Evolutionary conservation across 2,888 invertebrate genomes (phyloP), one percentile per base, ranked within the genome.

Genomic region (Meta bourneti): DNA sequence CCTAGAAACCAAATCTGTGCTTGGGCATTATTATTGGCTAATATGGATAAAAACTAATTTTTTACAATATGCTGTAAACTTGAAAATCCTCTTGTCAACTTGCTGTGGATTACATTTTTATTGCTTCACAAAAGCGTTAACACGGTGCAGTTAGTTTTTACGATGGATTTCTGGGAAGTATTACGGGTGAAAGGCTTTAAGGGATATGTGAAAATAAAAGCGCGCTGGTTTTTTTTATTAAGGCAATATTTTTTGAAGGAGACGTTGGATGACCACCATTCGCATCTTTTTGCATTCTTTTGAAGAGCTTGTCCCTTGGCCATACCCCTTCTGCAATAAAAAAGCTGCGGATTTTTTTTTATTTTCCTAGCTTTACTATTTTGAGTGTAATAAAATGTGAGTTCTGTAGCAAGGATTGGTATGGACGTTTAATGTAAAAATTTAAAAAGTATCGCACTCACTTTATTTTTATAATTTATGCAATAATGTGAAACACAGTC

Each of bases 51-150:
- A 61, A 52, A 1, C 52, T 78, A 74, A 74, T 74, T 19, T 78
- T 78, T 78, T n/a, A 78, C 54, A 52, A 52, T 78, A 52, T 19
- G 52, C 11, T 52, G 52, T 78, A 78, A 78, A 78, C 78, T 78
- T 9, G 7, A 78, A 52, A 52, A 78, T 19, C 52, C n/a, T 19
- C 5, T 19, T 20, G 54, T 54, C 78, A 11, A 78, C 78, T 54
- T 54, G 20, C 78, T 8, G 11, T 78, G 20, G 78, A 78, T 78
- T 52, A 78, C 52, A 6, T 9, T 78, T 54, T 78, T 78, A 54
- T 19, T 78, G 20, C 78, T 54, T 9, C 6, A 19, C 11, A 19
- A 78, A 78, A 52, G 19, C 54, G 20, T 78, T 54, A 78, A 78
- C 54, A 54, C 78, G 19, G 51, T 1, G 34, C 19, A 52, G 51